These are phyloP conservation scores for Gasterosteus aculeatus DNA, from an alignment of 2,113 vertebrate species.

Conservation along the genomic window DNA sequence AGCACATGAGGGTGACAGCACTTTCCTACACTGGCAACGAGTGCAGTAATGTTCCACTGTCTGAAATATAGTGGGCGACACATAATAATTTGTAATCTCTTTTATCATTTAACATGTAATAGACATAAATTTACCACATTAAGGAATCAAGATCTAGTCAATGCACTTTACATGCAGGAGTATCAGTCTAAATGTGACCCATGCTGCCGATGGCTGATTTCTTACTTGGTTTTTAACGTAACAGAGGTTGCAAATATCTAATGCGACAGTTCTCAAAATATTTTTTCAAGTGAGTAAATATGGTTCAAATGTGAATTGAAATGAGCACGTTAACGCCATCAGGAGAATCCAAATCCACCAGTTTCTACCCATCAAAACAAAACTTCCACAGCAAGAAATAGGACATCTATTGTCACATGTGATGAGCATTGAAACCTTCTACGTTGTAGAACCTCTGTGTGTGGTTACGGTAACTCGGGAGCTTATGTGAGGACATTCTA, in stretches of 20 bases:
- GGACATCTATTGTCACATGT: background rate
- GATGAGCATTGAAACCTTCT: background rate
- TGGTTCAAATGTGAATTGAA: background rate
- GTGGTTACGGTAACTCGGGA: background rate
- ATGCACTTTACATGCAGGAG: background rate
- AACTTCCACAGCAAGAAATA: background rate
- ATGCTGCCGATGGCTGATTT: background rate
- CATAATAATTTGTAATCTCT: background rate
- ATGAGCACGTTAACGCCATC: background rate
- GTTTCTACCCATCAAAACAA: background rate
- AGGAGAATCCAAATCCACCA: background rate
- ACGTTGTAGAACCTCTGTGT: background rate
- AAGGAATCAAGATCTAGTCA: background rate
- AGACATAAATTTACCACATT: background rate
- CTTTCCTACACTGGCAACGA: slow-evolving; percentile 5
- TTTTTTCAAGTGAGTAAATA: background rate
- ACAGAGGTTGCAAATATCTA: background rate
- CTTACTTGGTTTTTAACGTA: background rate
- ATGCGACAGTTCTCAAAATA: background rate
- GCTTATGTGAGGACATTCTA: background rate
- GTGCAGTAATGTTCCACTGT: slow-evolving; percentile 1
- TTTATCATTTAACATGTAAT: background rate
- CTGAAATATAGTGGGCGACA: slow-evolving; percentile 6
- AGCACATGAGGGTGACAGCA: slow-evolving; percentile 54
- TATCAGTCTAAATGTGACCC: background rate